phyloP scores from a whole-genome alignment of 2,888 invertebrate genomes.

The Orthosia incerta region DNA sequence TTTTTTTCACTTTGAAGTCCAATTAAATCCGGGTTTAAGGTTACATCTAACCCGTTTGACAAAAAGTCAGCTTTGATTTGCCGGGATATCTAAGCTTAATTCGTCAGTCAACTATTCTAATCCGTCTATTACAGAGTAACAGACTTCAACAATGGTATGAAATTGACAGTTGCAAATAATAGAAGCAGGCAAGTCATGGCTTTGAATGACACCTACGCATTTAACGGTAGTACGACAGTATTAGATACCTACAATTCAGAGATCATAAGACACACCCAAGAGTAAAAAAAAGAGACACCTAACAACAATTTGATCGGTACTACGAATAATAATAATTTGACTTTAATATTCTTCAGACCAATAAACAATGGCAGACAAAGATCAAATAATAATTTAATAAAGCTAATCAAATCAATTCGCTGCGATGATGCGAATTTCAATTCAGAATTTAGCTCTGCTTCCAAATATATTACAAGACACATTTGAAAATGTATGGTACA shows the following conservation, averaged over 20 bases:
- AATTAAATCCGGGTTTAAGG: not conserved
- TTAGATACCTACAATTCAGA: conserved; percentile 1
- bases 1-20: not conserved
- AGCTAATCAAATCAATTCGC: conserved; percentile 48
- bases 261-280: not conserved
- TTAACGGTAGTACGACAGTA: conserved; percentile 20
- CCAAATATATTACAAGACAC: conserved; percentile 15
- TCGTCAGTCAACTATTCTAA: not conserved
- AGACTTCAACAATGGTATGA: not conserved
- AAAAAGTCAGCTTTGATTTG: not conserved
- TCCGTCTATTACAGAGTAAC: not conserved
- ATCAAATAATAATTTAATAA: conserved; percentile 32
- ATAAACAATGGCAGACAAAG: conserved; percentile 20
- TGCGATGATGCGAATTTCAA: conserved; percentile 29
- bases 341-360: not conserved
- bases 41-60: not conserved
- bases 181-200: not conserved
- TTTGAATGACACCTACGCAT: conserved; percentile 42
- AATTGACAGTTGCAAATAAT: conserved; percentile 20
- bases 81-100: not conserved
- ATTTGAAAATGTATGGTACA: conserved; percentile 4
- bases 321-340: not conserved
- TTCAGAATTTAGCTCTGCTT: conserved; percentile 43
- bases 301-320: not conserved
- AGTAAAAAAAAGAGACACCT: not conserved